phyloP scores from a whole-genome alignment of 2,888 invertebrate genomes.

The Balanococcus diminutus region DNA sequence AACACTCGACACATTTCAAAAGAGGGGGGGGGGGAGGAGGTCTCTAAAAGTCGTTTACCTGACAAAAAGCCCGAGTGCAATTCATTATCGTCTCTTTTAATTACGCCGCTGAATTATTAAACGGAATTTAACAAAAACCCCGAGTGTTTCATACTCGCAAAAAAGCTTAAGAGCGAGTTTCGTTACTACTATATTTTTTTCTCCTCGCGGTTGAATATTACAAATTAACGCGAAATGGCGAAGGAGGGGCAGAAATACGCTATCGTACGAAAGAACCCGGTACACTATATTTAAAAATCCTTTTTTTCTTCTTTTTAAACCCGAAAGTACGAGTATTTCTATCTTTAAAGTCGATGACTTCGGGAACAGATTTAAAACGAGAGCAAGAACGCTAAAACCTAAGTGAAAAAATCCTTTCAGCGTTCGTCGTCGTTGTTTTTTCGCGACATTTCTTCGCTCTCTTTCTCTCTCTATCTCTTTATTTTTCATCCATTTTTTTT shows the following conservation, averaged over 20 bases:
- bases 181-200: background rate
- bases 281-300: background rate
- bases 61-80: background rate
- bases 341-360: constrained; percentile 32
- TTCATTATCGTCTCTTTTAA: constrained; percentile 28
- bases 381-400: background rate
- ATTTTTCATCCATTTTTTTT: background rate
- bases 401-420: background rate
- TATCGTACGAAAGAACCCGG: background rate
- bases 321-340: background rate
- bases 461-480: background rate
- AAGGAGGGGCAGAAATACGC: background rate
- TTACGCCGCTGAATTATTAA: constrained; percentile 40
- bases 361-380: constrained; percentile 3
- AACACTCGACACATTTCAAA: background rate
- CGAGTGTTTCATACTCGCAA: background rate
- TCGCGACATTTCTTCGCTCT: background rate
- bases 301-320: background rate
- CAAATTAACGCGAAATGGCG: background rate
- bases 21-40: no score
- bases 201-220: constrained; percentile 15
- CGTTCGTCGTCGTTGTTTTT: background rate
- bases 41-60: constrained; percentile 29
- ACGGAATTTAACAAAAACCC: constrained; percentile 11
- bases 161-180: background rate